Conservation (phyloP, 2,113 vertebrate species). For the Indri indri region DNA sequence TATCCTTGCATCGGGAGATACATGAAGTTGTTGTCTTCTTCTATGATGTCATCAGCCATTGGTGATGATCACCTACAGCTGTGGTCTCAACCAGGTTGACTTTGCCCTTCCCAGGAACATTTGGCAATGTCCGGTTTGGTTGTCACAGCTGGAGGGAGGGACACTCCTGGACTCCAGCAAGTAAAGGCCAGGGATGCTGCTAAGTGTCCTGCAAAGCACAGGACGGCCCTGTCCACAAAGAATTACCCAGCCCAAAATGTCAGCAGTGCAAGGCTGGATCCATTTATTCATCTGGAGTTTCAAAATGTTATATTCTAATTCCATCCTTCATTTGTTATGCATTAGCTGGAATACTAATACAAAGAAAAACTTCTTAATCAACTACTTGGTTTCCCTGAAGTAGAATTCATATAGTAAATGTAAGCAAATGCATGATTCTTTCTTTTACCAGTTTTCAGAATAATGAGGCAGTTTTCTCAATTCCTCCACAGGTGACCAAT, state of each 20-base stretch:
- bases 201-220: neutral
- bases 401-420: neutral
- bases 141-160: neutral
- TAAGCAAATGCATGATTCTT: neutral
- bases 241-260: neutral
- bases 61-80: neutral
- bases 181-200: neutral
- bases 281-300: neutral
- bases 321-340: neutral
- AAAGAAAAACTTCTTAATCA: neutral
- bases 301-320: neutral
- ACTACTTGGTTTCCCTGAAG: neutral
- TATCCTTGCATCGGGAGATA: neutral
- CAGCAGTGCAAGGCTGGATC: neutral
- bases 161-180: neutral
- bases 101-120: neutral
- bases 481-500: neutral
- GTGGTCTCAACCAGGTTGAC: neutral
- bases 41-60: neutral
- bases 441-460: constrained; percentile 35
- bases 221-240: neutral
- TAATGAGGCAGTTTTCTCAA: neutral
- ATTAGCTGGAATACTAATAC: neutral
- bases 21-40: neutral
- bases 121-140: neutral